Percentiles rank a stretch among this genome's conserved stretches.
Conservation (phyloP, 2,113 vertebrate genomes). For the Amphilophus citrinellus region DNA sequence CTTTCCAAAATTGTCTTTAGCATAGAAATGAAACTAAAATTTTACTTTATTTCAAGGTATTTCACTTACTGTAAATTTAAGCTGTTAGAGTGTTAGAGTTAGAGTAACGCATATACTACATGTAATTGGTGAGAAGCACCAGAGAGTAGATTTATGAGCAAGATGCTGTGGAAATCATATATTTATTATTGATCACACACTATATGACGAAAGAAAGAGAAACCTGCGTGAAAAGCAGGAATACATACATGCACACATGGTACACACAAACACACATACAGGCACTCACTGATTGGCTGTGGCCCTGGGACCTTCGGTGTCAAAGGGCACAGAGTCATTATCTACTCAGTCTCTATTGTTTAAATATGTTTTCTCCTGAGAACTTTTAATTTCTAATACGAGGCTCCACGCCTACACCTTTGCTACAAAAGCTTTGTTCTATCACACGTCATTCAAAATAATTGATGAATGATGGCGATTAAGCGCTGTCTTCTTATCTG, state of each 20-base stretch:
- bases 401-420: not conserved
- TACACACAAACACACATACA: not conserved
- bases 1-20: not conserved
- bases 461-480: not conserved
- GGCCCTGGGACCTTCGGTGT: conserved; percentile 14
- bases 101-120: not conserved
- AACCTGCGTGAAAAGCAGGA: not conserved
- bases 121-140: not conserved
- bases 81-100: not conserved
- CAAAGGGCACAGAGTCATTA: conserved; percentile 9
- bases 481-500: not conserved
- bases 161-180: not conserved
- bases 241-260: not conserved
- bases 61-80: not conserved
- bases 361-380: conserved; percentile 1
- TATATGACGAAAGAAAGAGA: conserved; percentile 29
- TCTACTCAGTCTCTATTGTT: not conserved
- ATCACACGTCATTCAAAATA: not conserved
- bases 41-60: not conserved
- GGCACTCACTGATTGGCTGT: not conserved
- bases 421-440: not conserved
- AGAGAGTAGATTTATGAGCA: not conserved
- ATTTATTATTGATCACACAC: conserved; percentile 1
- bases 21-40: not conserved
- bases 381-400: not conserved